These are phyloP conservation scores for Balaeniceps rex DNA, from an alignment of 2,113 vertebrate genomes.

Conservation along the genomic window DNA sequence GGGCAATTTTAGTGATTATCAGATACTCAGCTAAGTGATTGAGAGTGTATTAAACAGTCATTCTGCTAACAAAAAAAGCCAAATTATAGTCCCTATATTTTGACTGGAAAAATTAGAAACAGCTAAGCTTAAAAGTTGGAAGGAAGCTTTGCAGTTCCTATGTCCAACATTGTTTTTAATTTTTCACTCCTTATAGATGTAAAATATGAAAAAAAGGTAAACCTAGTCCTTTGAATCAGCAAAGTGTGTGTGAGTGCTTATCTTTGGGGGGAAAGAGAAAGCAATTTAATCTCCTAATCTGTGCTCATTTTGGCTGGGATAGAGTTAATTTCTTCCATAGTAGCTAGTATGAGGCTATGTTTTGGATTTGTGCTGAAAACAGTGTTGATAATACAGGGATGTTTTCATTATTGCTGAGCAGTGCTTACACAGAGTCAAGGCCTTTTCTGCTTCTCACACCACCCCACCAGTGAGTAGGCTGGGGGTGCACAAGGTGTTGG, in stretches of 20 bases:
- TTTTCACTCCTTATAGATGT: neutral
- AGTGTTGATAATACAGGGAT: too few relatives aligned
- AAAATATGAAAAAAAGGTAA: neutral
- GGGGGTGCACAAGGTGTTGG: too few relatives aligned
- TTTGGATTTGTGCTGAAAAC: too few relatives aligned
- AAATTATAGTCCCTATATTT: neutral
- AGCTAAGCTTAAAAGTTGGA: neutral
- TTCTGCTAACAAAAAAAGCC: neutral
- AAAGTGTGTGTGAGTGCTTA: neutral
- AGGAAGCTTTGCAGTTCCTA: neutral
- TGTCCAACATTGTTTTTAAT: neutral
- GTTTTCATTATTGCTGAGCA: too few relatives aligned
- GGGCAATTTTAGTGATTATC: neutral
- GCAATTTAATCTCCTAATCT: neutral
- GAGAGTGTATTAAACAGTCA: neutral
- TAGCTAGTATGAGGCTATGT: too few relatives aligned
- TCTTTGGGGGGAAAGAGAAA: neutral
- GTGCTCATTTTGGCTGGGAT: too few relatives aligned
- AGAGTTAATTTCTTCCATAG: too few relatives aligned
- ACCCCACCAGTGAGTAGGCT: too few relatives aligned
- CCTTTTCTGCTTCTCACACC: too few relatives aligned
- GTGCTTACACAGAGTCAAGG: too few relatives aligned
- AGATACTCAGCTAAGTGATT: neutral
- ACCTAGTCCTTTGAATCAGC: neutral
- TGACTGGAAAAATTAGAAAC: neutral